These are phyloP conservation scores for Temnothorax nylanderi DNA, from an alignment of 1,140 invertebrate genomes.

Conservation along the genomic window DNA sequence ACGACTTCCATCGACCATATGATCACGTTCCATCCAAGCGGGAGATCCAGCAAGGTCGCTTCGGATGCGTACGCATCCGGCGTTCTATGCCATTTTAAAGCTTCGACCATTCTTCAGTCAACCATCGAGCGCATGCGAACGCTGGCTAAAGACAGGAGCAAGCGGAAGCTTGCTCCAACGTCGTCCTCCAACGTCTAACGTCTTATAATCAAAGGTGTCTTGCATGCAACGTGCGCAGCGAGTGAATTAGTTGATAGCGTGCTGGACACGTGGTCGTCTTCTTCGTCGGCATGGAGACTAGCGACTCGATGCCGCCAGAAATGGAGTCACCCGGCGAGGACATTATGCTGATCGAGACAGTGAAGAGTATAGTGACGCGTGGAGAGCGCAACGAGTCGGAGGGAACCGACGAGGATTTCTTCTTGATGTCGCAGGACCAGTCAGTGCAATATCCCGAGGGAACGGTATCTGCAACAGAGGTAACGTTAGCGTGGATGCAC, in stretches of 20 bases:
- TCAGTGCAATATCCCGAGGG: slow-evolving; percentile 16
- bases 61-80: not conserved
- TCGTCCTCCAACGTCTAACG: too few species aligned
- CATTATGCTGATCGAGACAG: slow-evolving; percentile 62
- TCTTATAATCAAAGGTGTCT: not conserved
- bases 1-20: not conserved
- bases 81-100: not conserved
- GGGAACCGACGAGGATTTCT: slow-evolving; percentile 58
- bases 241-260: not conserved
- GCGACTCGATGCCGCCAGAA: slow-evolving; percentile 16
- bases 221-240: too few species aligned
- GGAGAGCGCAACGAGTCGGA: slow-evolving; percentile 21
- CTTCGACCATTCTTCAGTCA: not conserved
- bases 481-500: slow-evolving; percentile 44
- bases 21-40: not conserved
- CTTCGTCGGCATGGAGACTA: slow-evolving; percentile 61
- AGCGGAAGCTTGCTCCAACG: not conserved
- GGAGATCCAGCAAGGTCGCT: not conserved
- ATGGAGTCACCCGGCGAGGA: slow-evolving; percentile 60
- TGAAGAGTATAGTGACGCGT: slow-evolving; percentile 55
- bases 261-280: not conserved
- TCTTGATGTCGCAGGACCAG: slow-evolving; percentile 56
- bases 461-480: not conserved
- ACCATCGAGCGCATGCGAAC: not conserved
- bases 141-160: not conserved